phyloP scores from a whole-genome alignment of 1,140 invertebrate genomes.

The Drosophila micromelanica region DNA sequence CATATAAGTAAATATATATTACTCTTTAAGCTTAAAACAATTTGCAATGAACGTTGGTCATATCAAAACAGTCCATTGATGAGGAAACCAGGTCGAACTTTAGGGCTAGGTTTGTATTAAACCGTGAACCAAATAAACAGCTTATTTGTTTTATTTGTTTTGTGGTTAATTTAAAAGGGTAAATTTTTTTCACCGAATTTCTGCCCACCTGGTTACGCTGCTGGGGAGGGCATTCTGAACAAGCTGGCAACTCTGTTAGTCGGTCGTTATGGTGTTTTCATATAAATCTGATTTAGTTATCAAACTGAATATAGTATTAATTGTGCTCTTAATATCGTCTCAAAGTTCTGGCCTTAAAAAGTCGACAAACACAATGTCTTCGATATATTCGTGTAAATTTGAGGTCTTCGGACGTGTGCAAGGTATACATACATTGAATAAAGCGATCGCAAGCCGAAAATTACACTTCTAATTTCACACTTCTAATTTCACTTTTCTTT shows the following conservation, averaged over 20 bases:
- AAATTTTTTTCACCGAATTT: background rate
- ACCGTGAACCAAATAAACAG: too few species aligned
- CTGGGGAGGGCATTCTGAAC: background rate
- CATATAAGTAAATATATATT: too few species aligned
- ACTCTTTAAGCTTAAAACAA: too few species aligned
- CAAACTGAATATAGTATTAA: constrained; percentile 24
- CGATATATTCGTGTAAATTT: constrained; percentile 82
- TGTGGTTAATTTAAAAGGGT: background rate
- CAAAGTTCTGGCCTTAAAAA: constrained; percentile 13
- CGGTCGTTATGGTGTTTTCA: constrained; percentile 47
- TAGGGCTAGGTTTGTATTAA: too few species aligned
- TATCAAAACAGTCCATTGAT: too few species aligned
- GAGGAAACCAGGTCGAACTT: too few species aligned
- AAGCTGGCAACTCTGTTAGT: constrained; percentile 34
- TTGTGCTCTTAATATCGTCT: background rate
- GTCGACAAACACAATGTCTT: constrained; percentile 17
- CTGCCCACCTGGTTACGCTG: background rate
- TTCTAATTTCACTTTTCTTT: background rate
- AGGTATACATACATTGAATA: constrained; percentile 70
- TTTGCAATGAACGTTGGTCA: too few species aligned
- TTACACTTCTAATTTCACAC: constrained; percentile 15
- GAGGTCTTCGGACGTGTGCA: constrained; percentile 87
- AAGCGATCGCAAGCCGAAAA: constrained; percentile 7
- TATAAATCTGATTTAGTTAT: constrained; percentile 35
- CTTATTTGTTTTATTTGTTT: too few species aligned